Conservation (phyloP, 1,140 invertebrate genomes). For the Nixonia krombeini region DNA sequence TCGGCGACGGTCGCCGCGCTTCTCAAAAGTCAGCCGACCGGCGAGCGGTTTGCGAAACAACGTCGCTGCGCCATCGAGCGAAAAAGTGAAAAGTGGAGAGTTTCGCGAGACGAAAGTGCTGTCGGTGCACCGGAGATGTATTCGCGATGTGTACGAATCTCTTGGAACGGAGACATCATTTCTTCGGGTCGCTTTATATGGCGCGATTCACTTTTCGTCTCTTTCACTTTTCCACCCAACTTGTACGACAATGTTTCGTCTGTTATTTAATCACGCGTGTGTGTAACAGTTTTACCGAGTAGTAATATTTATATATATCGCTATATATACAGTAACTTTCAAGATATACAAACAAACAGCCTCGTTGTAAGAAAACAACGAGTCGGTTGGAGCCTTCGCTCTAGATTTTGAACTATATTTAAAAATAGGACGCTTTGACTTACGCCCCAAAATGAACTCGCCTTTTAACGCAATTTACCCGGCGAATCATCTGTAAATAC, state of each 20-base stretch:
- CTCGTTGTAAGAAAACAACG: too few species aligned
- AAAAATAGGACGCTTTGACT: too few species aligned
- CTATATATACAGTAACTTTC: neutral
- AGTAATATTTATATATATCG: neutral
- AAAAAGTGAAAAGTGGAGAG: neutral
- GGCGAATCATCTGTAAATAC: too few species aligned
- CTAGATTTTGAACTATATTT: too few species aligned
- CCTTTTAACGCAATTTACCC: too few species aligned
- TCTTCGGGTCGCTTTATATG: neutral
- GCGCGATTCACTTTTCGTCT: neutral
- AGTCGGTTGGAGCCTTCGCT: too few species aligned
- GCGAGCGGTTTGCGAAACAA: constrained; percentile 16
- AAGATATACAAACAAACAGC: too few species aligned
- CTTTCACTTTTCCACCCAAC: neutral
- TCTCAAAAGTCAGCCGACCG: constrained; percentile 1
- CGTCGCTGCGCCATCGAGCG: constrained; percentile 1
- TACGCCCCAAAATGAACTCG: too few species aligned
- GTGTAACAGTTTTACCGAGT: neutral
- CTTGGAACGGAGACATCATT: neutral
- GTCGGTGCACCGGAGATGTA: neutral
- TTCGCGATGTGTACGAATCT: neutral
- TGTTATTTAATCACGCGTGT: neutral
- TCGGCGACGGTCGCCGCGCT: constrained; percentile 10
- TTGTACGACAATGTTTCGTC: too few species aligned
- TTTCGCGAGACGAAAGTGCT: neutral